These are phyloP conservation scores for Euschistus heros DNA, from an alignment of 1,140 invertebrate species.

Conservation along the genomic window DNA sequence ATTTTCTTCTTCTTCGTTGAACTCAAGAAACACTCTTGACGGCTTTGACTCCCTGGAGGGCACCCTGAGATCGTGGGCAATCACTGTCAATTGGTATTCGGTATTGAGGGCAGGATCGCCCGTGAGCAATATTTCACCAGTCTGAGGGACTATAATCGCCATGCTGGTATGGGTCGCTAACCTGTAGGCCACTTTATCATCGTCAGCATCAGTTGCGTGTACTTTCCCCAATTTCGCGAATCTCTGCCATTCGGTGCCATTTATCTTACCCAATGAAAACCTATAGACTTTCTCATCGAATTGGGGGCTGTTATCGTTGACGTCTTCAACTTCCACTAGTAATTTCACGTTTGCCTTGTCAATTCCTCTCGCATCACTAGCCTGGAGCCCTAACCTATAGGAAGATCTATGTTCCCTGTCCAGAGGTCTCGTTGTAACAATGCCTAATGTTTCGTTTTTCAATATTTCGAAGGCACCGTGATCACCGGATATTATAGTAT, in stretches of 20 bases:
- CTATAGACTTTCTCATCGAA: constrained; percentile 67
- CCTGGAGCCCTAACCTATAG: constrained; percentile 63
- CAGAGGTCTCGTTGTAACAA: constrained; percentile 58
- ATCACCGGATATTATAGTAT: constrained; percentile 61
- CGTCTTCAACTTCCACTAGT: constrained; percentile 61
- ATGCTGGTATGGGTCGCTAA: constrained; percentile 63
- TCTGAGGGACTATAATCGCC: constrained; percentile 81
- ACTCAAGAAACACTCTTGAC: constrained; percentile 63
- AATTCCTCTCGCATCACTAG: constrained; percentile 57
- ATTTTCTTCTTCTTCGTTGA: constrained; percentile 43
- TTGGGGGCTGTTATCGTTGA: constrained; percentile 81
- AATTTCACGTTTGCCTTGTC: constrained; percentile 63
- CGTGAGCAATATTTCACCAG: constrained; percentile 72
- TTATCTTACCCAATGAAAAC: constrained; percentile 55
- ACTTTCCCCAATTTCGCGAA: constrained; percentile 73
- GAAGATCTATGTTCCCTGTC: constrained; percentile 57
- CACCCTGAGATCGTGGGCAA: constrained; percentile 68
- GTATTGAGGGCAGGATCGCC: constrained; percentile 57
- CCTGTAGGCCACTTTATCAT: constrained; percentile 74
- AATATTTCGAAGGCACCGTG: constrained; percentile 57
- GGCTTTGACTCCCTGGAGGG: constrained; percentile 54
- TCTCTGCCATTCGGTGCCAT: constrained; percentile 33
- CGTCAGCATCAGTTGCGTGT: constrained; percentile 70
- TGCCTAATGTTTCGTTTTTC: constrained; percentile 45
- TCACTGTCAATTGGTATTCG: constrained; percentile 56